phyloP scores from a whole-genome alignment of 2,113 vertebrate genomes.

The Echinops telfairi region DNA sequence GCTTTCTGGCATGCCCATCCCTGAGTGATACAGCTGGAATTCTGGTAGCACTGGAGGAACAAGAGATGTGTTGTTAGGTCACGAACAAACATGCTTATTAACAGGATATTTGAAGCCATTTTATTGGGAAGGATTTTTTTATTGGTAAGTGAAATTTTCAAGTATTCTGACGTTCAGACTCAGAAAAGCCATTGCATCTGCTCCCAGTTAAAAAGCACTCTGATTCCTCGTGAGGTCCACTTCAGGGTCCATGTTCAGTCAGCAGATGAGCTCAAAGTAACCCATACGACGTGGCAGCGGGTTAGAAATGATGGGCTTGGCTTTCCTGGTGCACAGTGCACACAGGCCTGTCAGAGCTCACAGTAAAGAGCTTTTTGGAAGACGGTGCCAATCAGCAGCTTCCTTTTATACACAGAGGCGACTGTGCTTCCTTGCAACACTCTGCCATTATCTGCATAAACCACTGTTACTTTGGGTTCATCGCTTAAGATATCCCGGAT shows the following conservation, averaged over 20 bases:
- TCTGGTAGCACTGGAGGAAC: fast-evolving
- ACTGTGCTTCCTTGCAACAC: slow-evolving; percentile 91
- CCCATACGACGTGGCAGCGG: neutral
- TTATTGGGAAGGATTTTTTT: slow-evolving; percentile 38
- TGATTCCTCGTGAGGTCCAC: neutral
- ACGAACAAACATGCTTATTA: neutral
- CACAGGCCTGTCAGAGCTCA: slow-evolving; percentile 78
- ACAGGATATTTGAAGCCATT: neutral
- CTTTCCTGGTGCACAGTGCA: fast-evolving
- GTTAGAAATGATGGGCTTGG: neutral
- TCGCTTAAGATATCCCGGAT: slow-evolving; percentile 93
- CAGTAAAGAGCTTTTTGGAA: slow-evolving; percentile 94
- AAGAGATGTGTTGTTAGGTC: neutral
- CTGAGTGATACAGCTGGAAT: neutral
- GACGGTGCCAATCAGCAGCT: slow-evolving; percentile 92
- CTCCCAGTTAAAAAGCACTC: neutral
- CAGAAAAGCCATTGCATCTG: neutral
- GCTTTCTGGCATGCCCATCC: neutral
- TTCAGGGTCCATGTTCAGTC: neutral
- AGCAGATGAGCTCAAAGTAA: neutral
- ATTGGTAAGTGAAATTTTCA: neutral
- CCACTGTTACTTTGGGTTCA: slow-evolving; percentile 88
- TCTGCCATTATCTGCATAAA: slow-evolving; percentile 90
- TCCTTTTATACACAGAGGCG: slow-evolving; percentile 88
- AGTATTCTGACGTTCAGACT: neutral